Conservation (phyloP, 2,888 invertebrate species). For the Noctua fimbriata region DNA sequence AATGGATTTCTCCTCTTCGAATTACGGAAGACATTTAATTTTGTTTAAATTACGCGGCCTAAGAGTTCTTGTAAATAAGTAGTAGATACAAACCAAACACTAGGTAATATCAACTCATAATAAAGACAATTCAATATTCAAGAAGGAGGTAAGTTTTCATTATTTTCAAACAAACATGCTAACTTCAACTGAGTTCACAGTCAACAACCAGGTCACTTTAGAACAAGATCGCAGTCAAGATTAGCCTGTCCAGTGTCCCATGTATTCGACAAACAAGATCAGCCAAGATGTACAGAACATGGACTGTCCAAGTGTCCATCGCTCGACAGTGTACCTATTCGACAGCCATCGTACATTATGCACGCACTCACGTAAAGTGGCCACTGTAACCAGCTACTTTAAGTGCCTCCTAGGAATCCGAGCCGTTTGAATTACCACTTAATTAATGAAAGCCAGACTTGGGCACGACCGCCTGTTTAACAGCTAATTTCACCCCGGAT, state of each 20-base stretch:
- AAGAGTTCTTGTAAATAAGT: background rate
- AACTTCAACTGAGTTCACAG: background rate
- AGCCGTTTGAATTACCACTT: conserved; percentile 70
- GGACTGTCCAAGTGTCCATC: background rate
- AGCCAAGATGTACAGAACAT: background rate
- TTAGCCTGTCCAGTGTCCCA: background rate
- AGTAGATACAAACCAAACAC: background rate
- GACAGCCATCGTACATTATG: conserved; percentile 36
- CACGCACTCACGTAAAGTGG: conserved; percentile 56
- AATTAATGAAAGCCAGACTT: conserved; percentile 75
- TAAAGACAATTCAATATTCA: background rate
- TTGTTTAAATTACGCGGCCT: background rate
- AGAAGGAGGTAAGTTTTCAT: background rate
- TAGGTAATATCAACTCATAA: background rate
- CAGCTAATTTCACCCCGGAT: conserved; percentile 73
- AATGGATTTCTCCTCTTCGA: background rate
- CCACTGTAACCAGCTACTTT: conserved; percentile 50
- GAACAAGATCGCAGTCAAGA: conserved; percentile 13
- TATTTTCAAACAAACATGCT: background rate
- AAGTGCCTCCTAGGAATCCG: conserved; percentile 58
- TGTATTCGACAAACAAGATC: conserved; percentile 2
- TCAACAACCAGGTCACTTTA: background rate
- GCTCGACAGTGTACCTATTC: background rate
- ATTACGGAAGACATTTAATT: background rate
- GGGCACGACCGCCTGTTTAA: conserved; percentile 71